Conservation (phyloP, 2,113 vertebrate genomes). For the Thoracochromis brauschi region DNA sequence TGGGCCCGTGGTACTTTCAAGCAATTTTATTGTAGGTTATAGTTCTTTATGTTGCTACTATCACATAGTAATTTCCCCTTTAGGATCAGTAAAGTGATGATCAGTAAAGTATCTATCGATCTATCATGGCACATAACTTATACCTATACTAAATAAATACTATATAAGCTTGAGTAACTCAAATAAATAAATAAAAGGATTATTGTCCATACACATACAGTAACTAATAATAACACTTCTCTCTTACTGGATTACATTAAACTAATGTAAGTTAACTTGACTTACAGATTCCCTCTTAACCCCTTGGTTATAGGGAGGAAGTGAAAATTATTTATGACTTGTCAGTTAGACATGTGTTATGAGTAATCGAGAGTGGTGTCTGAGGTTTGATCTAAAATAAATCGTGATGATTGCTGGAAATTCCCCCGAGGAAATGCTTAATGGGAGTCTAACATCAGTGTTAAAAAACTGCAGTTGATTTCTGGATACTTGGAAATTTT, state of each 20-base stretch:
- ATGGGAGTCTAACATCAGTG: background rate
- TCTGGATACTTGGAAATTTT: background rate
- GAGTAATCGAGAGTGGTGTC: background rate
- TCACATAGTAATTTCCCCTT: background rate
- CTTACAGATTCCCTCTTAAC: background rate
- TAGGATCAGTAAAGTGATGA: background rate
- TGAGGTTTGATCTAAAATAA: background rate
- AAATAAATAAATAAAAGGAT: background rate
- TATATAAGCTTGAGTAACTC: background rate
- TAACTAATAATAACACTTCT: background rate
- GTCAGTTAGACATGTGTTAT: background rate
- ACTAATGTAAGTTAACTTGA: background rate
- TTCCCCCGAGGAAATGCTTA: background rate
- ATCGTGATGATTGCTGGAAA: background rate
- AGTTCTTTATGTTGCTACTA: background rate
- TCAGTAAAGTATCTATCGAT: background rate
- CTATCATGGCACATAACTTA: background rate
- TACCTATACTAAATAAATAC: background rate
- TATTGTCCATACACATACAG: background rate
- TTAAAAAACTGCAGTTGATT: background rate
- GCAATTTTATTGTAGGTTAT: background rate
- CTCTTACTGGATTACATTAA: background rate
- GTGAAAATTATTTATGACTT: background rate
- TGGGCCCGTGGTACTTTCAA: background rate
- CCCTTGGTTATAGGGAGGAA: background rate